phyloP scores from a whole-genome alignment of 92 coral and sea anemone species.

The Bergia puertoricense region DNA sequence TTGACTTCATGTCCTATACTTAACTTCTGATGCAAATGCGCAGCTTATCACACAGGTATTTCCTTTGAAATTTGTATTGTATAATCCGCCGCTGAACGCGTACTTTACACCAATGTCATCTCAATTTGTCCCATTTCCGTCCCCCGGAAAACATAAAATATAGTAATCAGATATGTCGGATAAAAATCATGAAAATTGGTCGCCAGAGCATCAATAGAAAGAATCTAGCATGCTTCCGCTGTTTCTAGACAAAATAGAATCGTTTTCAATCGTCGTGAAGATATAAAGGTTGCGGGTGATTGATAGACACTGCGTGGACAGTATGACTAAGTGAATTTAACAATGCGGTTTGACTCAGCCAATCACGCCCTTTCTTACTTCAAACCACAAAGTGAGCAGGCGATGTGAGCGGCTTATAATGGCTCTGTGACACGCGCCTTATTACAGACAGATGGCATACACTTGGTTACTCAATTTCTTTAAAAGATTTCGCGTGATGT shows the following conservation, averaged over 20 bases:
- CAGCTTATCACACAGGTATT: slow-evolving; percentile 2
- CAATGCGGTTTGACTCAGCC: slow-evolving; percentile 16
- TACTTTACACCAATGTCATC: slow-evolving; percentile 8
- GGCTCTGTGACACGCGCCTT: slow-evolving; percentile 10
- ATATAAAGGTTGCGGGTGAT: slow-evolving; percentile 9
- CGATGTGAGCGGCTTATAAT: neutral
- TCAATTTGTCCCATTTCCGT: slow-evolving; percentile 28
- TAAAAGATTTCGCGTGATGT: neutral
- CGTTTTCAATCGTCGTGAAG: slow-evolving; percentile 1
- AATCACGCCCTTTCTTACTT: slow-evolving; percentile 16
- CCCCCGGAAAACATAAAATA: slow-evolving; percentile 21
- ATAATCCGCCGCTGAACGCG: slow-evolving; percentile 13
- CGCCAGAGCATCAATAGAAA: neutral
- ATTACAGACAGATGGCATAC: slow-evolving; percentile 31
- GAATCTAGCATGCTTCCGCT: neutral
- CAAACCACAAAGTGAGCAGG: neutral
- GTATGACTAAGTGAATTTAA: neutral
- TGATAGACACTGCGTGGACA: slow-evolving; percentile 9
- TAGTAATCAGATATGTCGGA: neutral
- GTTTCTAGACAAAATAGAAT: slow-evolving; percentile 11
- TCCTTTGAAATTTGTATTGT: slow-evolving; percentile 9
- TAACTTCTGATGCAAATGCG: neutral
- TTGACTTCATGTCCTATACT: slow-evolving; percentile 16
- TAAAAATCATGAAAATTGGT: neutral
- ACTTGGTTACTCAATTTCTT: neutral